Evolutionary conservation across 2,888 invertebrate genomes (phyloP), one percentile per base, ranked within the genome.

Genomic region (Heliconius hortense): DNA sequence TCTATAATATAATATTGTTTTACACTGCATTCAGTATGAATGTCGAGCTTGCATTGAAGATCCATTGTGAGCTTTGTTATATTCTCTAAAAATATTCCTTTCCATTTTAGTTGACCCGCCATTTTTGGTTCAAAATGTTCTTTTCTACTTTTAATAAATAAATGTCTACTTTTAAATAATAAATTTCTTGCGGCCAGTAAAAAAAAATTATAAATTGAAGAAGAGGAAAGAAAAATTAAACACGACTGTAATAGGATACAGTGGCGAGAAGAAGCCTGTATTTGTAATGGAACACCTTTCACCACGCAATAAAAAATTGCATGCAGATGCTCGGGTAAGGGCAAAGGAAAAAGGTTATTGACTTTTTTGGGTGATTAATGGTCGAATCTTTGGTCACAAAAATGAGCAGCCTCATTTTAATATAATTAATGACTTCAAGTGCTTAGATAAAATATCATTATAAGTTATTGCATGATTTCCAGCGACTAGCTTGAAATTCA

Each of bases 51-150:
- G 68, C 68, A 68, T 5, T 68, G 48, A 28, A 53, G 68, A 28
- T 43, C 68, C 21, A 48, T 68, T 68, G 67, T 28, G 21, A 48
- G 15, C 53, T 68, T 68, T 68, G 68, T 68, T 31, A 53, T 68
- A 68, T 31, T 31, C n/a, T 28, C 53, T 31, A 31, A 53, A n/a
- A 21, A 56, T 56, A 26, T 53, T 69, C 48, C 31, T 31, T 69
- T 69, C 56, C 31, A 69, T 53, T 69, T 53, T 48, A 69, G 48
- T 53, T 56, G 53, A 69, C 53, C 68, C 31, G 31, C n/a, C 31
- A 69, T 69, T 69, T 68, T 69, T 53, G 68, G 31, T 53, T 26
- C 13, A n/a, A 68, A 53, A 68, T 67, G 7, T 48, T 69, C n/a
- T 69, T n/a, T 56, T 53, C 48, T 53, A 31, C 53, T 7, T 69